Base-by-base conservation (phyloP, 2,113 vertebrate species). In the Plestiodon gilberti region DNA sequence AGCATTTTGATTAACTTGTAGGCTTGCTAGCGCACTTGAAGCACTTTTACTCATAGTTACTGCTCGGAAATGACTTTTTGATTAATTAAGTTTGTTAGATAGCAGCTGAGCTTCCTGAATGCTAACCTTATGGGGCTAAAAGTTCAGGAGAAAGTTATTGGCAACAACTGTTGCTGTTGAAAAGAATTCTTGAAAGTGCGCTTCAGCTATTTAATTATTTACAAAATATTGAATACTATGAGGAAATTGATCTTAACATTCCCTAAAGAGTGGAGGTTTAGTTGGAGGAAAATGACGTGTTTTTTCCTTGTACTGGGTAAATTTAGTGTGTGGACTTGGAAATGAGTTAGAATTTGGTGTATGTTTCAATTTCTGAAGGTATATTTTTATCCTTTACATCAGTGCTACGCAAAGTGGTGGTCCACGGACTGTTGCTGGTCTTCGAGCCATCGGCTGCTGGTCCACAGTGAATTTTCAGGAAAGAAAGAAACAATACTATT, bases 1-100 rank as follows among this genome's bases (percentile, higher is more conserved):
- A 98, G 98, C 98, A 99, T 98, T 99, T 99, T 99, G 98, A 99
- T 99, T 98, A 99, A 98, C 98, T 98, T 97, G 97, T 95, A 95
- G 96, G 96, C 97, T 97, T 98, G 97, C 98, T 98, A 96, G 96
- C 95, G 90, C 96, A 98, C 98, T 99, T 98, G 96, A 97, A 98
- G 97, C 96, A 94, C 97, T 98, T 98, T 98, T 97, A 98, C 97
- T 97, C 95, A 96, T 97, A 96, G 96, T 97, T 95, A 97, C 97
- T 96, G 97, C 96, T 97, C 97, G 97, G 97, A 98, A 98, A 99
- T 97, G 97, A 98, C 97, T 98, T 98, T 96, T 97, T 97, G 97
- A 98, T 98, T 98, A 99, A 99, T 99, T 98, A 98, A 97, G 97
- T 97, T 98, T 98, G 94, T 96, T 98, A 97, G 96, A 97, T 96